Evolutionary conservation across 1,140 invertebrate species (phyloP).

Genomic region (Maniola jurtina): DNA sequence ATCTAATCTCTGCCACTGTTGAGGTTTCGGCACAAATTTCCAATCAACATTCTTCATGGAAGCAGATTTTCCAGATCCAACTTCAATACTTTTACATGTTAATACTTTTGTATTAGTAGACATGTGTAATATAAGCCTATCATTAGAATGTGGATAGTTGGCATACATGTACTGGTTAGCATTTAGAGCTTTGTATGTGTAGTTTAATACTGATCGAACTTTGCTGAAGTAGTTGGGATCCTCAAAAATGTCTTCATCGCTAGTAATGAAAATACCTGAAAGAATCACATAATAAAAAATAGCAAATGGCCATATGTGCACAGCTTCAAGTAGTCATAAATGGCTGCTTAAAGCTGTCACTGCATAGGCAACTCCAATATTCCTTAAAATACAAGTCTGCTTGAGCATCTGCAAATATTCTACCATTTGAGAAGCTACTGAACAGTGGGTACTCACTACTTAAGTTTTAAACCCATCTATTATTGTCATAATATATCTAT

Average conservation of each 20-base stretch:
- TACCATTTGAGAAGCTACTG: too few species aligned
- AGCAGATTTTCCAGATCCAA: slow-evolving; percentile 49
- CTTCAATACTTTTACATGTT: slow-evolving; percentile 74
- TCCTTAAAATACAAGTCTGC: too few species aligned
- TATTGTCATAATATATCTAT: too few species aligned
- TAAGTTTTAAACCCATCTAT: too few species aligned
- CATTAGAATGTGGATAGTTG: slow-evolving; percentile 64
- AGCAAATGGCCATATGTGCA: neutral
- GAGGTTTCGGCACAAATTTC: slow-evolving; percentile 82
- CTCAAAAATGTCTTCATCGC: slow-evolving; percentile 82
- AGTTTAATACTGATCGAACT: slow-evolving; percentile 79
- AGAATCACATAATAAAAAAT: slow-evolving; percentile 16
- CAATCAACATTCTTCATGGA: slow-evolving; percentile 80
- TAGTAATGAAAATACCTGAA: slow-evolving; percentile 67
- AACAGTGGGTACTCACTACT: too few species aligned
- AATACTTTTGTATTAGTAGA: slow-evolving; percentile 72
- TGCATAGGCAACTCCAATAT: too few species aligned
- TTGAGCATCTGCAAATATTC: too few species aligned
- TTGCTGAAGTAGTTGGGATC: slow-evolving; percentile 75
- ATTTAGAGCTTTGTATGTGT: slow-evolving; percentile 79
- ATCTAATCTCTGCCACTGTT: slow-evolving; percentile 85
- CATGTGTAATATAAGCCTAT: slow-evolving; percentile 78
- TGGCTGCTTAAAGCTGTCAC: too few species aligned
- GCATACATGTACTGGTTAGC: slow-evolving; percentile 81
- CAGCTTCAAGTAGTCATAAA: too few species aligned